Evolutionary conservation across 1,140 invertebrate genomes (phyloP).

Genomic region (Pinna nobilis): DNA sequence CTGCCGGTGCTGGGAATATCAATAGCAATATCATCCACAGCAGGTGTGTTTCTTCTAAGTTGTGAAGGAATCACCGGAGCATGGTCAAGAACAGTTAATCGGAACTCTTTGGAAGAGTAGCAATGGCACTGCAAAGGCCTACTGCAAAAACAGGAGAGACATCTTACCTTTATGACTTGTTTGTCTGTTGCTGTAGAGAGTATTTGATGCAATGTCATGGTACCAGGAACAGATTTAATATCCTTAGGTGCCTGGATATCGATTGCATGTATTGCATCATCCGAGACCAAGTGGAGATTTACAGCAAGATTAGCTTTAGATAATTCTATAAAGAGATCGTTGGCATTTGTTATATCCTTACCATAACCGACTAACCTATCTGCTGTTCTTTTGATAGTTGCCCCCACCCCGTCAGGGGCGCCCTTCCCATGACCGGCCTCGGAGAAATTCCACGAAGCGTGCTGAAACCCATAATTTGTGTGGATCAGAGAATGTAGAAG

Average conservation of each 20-base stretch:
- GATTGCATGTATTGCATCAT: neutral
- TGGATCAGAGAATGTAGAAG: conserved; percentile 13
- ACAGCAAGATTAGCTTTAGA: neutral
- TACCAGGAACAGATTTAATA: conserved; percentile 5
- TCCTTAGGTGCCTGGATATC: neutral
- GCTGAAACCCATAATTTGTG: conserved; percentile 28
- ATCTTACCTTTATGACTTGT: no score
- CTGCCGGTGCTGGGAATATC: neutral
- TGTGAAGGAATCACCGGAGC: neutral
- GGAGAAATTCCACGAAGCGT: conserved; percentile 41
- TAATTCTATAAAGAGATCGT: neutral
- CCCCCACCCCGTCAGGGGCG: conserved; percentile 9
- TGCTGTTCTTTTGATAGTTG: neutral
- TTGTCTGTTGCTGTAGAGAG: no score
- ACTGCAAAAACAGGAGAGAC: no score
- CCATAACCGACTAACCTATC: neutral
- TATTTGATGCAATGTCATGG: conserved; percentile 21
- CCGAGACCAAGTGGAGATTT: neutral
- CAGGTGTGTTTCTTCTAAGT: neutral
- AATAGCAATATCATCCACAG: neutral
- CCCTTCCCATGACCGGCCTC: conserved; percentile 46
- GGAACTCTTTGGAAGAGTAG: neutral
- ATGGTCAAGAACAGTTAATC: neutral
- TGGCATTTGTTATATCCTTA: conserved; percentile 2
- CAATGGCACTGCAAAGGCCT: no score